phyloP scores from a whole-genome alignment of 2,888 invertebrate genomes.

The Tachina grossa region DNA sequence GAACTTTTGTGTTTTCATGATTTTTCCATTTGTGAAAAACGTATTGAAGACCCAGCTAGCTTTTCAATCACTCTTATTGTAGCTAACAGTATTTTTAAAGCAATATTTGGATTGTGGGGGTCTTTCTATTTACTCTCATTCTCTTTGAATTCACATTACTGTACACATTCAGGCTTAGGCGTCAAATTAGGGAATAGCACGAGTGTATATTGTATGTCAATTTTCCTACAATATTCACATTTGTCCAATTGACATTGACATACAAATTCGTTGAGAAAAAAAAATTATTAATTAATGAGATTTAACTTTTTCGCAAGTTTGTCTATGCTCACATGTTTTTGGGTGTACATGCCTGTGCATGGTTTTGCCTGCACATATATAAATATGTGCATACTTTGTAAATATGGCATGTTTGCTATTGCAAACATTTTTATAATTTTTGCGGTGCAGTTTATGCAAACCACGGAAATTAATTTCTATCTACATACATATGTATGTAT shows the following conservation, averaged over 20 bases:
- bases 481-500: not conserved
- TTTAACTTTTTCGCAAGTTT: not conserved
- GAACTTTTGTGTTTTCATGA: constrained; percentile 3
- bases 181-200: not conserved
- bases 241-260: constrained; percentile 61
- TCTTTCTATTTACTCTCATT: constrained; percentile 6
- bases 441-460: constrained; percentile 7
- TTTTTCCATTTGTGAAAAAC: not conserved
- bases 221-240: not conserved
- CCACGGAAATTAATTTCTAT: constrained; percentile 52
- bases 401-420: constrained; percentile 59
- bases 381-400: not conserved
- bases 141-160: constrained; percentile 4
- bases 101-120: constrained; percentile 15
- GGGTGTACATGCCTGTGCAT: not conserved
- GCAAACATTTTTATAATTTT: not conserved
- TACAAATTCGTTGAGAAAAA: constrained; percentile 27
- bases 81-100: not conserved
- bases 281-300: not conserved
- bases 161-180: not conserved
- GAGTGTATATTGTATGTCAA: not conserved
- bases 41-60: not conserved
- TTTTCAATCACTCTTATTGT: constrained; percentile 11
- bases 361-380: not conserved
- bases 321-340: not conserved